Evolutionary conservation across 2,888 invertebrate species (phyloP).

Genomic region (Ophion slaviceki): DNA sequence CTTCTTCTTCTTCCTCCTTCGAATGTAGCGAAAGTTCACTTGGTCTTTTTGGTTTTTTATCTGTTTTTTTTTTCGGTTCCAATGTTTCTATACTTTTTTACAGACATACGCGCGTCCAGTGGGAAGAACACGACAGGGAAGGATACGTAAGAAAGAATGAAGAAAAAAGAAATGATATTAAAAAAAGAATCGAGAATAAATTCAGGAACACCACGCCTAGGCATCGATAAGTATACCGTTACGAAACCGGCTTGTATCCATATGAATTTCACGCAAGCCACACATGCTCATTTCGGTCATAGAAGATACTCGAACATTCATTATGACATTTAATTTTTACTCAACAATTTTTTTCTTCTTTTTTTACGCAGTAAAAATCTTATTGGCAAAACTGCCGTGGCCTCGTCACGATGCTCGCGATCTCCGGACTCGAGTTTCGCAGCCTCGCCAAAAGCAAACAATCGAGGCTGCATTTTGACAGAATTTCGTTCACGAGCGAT

Average conservation of each 20-base stretch:
- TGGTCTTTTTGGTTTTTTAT: neutral
- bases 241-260: conserved; percentile 65
- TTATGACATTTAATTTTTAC: neutral
- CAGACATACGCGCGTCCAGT: neutral
- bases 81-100: neutral
- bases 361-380: neutral
- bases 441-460: too few species aligned
- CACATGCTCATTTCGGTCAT: conserved; percentile 5
- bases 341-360: neutral
- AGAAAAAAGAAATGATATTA: conserved; percentile 6
- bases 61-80: neutral
- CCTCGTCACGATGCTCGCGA: too few species aligned
- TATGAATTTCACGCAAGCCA: conserved; percentile 39
- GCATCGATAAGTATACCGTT: conserved; percentile 65
- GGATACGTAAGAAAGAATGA: conserved; percentile 13
- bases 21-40: conserved; percentile 35
- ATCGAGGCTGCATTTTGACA: too few species aligned
- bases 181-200: conserved; percentile 49
- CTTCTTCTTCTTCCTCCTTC: neutral
- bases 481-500: neutral
- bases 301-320: neutral
- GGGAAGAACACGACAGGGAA: conserved; percentile 28
- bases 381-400: too few species aligned
- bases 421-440: too few species aligned
- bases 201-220: conserved; percentile 59